Evolutionary conservation across 2,797 vertebrate species (phyloP), one percentile per base, ranked within the genome.

Genomic region (Cossypha polioptera): DNA sequence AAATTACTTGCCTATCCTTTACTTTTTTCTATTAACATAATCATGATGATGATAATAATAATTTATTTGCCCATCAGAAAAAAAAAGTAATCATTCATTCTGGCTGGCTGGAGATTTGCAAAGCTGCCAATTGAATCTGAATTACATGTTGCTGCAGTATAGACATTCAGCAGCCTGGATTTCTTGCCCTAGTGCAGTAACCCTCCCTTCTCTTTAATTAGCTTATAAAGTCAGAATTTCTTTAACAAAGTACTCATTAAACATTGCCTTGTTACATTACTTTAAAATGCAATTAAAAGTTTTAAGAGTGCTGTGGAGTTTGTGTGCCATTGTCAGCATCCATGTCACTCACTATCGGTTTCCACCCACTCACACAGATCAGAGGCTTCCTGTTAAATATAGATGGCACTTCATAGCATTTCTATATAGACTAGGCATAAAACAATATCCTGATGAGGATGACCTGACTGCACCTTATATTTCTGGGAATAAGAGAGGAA

Each of bases 281-380:
- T 94, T 97, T 96, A 96, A 96, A 96, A 96, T 94, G 94, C 95
- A 96, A 94, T 96, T 97, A 97, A 96, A 96, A 96, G 95, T 97
- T 96, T 96, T 90, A 76, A 73, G 76, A 69, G 55, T 71, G 86
- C 72, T 6, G 2, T 3, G 43, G 92, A 94, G 92, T 97, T 97
- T 96, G 95, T 74, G 92, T 87, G 80, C 94, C 88, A 68, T 94
- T 98, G 90, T 96, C 95, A 93, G 94, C 51, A 45, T 59, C 80
- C 79, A 35, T 78, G 90, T 91, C 95, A 94, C 79, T 94, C 66
- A 38, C 51, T 67, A 81, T 72, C 29, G 28, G 92, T 92, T 94
- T 95, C 94, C 72, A 88, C 90, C 87, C 73, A 84, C 95, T 93
- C 93, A 53, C 86, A 45, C 4, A 92, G 88, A 96, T 92, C 83